Evolutionary conservation across 2,888 invertebrate species (phyloP).

Genomic region (Mesorhabditis belari): DNA sequence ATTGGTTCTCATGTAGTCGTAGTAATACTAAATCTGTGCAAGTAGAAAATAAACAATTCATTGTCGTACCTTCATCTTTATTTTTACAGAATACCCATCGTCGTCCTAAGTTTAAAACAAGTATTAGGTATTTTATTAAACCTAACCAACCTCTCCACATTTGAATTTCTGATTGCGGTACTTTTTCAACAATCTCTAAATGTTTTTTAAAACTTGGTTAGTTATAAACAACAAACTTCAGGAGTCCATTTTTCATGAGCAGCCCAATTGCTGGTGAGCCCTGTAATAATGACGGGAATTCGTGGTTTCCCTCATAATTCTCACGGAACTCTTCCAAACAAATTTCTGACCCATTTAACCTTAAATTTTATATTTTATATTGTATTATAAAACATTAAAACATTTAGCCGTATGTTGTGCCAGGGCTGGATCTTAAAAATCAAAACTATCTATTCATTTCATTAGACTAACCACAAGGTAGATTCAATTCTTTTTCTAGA

Average conservation of each 20-base stretch:
- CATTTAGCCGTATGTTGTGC: no score
- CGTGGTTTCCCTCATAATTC: constrained; percentile 81
- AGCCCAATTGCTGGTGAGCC: constrained; percentile 78
- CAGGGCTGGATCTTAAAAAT: no score
- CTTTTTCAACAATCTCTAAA: constrained; percentile 77
- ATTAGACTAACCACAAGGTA: no score
- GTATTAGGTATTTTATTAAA: no score
- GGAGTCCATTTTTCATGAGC: constrained; percentile 88
- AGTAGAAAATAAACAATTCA: background rate
- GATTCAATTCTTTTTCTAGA: no score
- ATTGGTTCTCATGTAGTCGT: constrained; percentile 42
- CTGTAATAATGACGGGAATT: constrained; percentile 84
- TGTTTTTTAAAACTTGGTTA: background rate
- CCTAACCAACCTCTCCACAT: no score
- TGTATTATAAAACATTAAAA: no score
- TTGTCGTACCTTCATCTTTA: constrained; percentile 66
- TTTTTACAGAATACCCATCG: constrained; percentile 96
- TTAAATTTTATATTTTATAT: no score
- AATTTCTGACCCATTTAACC: constrained; percentile 68
- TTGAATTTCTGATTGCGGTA: constrained; percentile 99
- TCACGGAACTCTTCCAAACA: constrained; percentile 78
- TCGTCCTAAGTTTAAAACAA: no score
- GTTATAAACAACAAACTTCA: constrained; percentile 61
- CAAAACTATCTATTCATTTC: no score
- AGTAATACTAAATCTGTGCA: constrained; percentile 55